A percentile compares a stretch with the other conserved stretches of the same genome.
Evolutionary conservation across 2,888 invertebrate species (phyloP).

Genomic region (Pammene aurita): DNA sequence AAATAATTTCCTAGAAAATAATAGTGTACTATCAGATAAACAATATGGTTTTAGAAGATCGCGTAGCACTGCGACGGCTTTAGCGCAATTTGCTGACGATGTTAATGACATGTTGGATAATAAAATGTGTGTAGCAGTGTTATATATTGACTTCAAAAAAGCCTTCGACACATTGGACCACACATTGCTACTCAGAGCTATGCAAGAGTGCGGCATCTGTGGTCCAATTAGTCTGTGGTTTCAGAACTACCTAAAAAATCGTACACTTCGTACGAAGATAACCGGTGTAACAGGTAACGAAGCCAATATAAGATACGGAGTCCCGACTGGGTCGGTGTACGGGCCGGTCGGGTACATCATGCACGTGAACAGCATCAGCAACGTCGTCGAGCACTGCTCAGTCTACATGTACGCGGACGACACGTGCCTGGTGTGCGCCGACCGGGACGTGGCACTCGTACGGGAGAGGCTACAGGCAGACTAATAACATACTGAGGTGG

Average conservation of each 20-base stretch:
- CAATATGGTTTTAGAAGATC: background rate
- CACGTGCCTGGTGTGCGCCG: background rate
- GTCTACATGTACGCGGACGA: background rate
- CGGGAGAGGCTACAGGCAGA: background rate
- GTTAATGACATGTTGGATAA: background rate
- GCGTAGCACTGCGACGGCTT: background rate
- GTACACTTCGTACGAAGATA: background rate
- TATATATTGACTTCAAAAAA: too few relatives aligned
- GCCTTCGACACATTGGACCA: too few relatives aligned
- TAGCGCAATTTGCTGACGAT: background rate
- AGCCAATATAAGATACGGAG: background rate
- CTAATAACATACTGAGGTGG: background rate
- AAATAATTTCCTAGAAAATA: background rate
- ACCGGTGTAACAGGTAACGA: background rate
- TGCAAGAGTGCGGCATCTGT: too few relatives aligned
- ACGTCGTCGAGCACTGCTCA: background rate
- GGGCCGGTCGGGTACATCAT: too few relatives aligned
- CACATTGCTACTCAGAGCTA: too few relatives aligned
- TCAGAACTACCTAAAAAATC: background rate
- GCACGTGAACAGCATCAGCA: too few relatives aligned
- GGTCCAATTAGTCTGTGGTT: background rate
- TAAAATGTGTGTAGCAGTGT: background rate
- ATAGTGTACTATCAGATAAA: background rate
- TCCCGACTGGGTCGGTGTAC: too few relatives aligned
- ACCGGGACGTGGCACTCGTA: background rate